These are phyloP conservation scores for Distichodus sexfasciatus DNA, from an alignment of 2,797 vertebrate genomes.

Conservation along the genomic window DNA sequence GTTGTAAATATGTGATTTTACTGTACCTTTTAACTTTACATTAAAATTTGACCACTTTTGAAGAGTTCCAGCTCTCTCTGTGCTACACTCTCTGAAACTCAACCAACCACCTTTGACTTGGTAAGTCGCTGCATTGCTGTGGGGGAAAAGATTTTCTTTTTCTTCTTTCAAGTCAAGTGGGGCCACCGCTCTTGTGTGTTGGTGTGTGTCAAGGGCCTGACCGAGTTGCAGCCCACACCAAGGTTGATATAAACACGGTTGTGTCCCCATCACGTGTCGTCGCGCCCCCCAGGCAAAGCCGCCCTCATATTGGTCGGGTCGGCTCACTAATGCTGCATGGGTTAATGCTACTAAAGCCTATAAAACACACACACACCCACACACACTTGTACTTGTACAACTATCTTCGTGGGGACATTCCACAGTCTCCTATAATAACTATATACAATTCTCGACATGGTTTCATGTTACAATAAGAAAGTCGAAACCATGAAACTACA, in stretches of 20 bases:
- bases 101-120: not conserved
- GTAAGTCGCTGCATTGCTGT: conserved; percentile 2
- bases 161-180: conserved; percentile 63
- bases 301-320: conserved; percentile 60
- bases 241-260: conserved; percentile 58
- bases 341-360: conserved; percentile 53
- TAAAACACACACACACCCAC: no score
- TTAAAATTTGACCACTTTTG: not conserved
- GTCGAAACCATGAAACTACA: no score
- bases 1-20: no score
- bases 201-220: conserved; percentile 42
- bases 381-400: no score
- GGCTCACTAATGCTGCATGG: conserved; percentile 55
- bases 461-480: no score
- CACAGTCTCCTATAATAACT: no score
- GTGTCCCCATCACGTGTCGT: conserved; percentile 56
- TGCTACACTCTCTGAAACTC: not conserved
- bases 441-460: no score
- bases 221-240: conserved; percentile 45
- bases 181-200: conserved; percentile 46
- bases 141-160: conserved; percentile 32
- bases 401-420: no score
- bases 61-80: not conserved
- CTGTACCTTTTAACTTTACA: not conserved
- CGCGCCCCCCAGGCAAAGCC: conserved; percentile 61